Conservation (phyloP, 2,888 invertebrate species). For the Conomelus anceps region DNA sequence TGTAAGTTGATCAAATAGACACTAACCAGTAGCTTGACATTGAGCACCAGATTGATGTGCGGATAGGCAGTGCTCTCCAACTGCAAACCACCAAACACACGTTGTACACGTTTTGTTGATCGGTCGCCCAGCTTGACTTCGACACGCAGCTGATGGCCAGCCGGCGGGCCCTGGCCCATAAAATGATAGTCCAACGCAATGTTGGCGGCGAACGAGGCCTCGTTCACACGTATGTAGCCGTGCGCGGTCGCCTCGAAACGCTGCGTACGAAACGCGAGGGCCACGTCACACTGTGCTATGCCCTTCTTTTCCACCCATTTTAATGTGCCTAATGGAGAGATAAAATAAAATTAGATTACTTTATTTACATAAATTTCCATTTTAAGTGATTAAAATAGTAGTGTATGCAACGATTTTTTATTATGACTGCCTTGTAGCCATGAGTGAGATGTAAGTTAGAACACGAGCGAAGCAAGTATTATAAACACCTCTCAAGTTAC, state of each 20-base stretch:
- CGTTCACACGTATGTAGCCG: conserved; percentile 60
- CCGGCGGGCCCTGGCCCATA: conserved; percentile 42
- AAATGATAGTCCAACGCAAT: conserved; percentile 61
- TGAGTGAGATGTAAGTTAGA: no score
- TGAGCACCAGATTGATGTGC: conserved; percentile 59
- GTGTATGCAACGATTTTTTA: no score
- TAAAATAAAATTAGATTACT: conserved; percentile 36
- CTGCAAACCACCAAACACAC: conserved; percentile 57
- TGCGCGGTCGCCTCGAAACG: conserved; percentile 63
- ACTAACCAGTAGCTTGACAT: conserved; percentile 57
- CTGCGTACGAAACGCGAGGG: conserved; percentile 70
- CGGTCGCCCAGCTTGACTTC: conserved; percentile 46
- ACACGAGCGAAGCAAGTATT: no score
- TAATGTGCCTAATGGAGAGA: conserved; percentile 47
- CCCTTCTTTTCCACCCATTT: conserved; percentile 58
- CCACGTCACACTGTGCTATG: conserved; percentile 68
- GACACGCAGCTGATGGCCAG: conserved; percentile 35
- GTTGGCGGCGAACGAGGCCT: conserved; percentile 50
- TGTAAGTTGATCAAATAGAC: no score
- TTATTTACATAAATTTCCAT: background rate
- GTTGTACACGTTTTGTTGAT: conserved; percentile 50
- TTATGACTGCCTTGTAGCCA: no score
- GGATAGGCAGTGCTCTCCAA: conserved; percentile 72
- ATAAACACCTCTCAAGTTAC: no score
- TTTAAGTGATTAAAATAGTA: no score